A percentile compares a stretch with the other conserved stretches of the same genome.
phyloP scores from a whole-genome alignment of 2,888 invertebrate species.

The Drosophila macrospina region DNA sequence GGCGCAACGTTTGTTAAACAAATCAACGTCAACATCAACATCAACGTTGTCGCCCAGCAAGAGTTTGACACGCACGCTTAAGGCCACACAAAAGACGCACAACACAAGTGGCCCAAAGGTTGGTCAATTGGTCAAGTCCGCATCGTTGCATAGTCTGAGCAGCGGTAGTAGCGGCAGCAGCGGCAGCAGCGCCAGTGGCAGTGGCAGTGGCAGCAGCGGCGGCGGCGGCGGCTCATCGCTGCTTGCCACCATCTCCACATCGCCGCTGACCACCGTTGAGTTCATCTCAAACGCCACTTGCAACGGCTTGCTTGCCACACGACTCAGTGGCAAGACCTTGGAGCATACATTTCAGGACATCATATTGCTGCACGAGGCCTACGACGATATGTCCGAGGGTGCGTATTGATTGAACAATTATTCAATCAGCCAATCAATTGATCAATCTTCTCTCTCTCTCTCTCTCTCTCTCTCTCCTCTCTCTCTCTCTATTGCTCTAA shows the following conservation, averaged over 20 bases:
- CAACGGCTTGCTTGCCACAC: conserved; percentile 83
- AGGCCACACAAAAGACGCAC: conserved; percentile 73
- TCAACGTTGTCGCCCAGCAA: conserved; percentile 63
- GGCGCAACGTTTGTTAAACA: conserved; percentile 68
- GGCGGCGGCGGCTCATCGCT: conserved; percentile 77
- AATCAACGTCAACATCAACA: conserved; percentile 51
- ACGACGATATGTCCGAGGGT: conserved; percentile 86
- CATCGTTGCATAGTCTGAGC: conserved; percentile 79
- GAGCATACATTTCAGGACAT: conserved; percentile 84
- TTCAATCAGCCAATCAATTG: conserved; percentile 6
- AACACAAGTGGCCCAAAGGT: conserved; percentile 53
- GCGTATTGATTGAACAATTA: conserved; percentile 15
- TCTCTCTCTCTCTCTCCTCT: not conserved
- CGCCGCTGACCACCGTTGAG: conserved; percentile 82
- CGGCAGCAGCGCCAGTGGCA: conserved; percentile 39
- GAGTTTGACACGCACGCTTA: conserved; percentile 69
- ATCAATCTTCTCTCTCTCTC: not conserved
- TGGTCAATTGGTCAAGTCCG: conserved; percentile 79
- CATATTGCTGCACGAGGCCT: conserved; percentile 84
- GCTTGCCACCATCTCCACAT: conserved; percentile 83
- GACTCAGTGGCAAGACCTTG: conserved; percentile 83
- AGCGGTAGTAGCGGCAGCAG: conserved; percentile 66
- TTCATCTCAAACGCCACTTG: conserved; percentile 82
- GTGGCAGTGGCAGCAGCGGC: conserved; percentile 55
- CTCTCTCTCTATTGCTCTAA: not conserved